Evolutionary conservation across 2,797 vertebrate species (phyloP), one percentile per base, ranked within the genome.

Genomic region (Halcyon smyrnensis): DNA sequence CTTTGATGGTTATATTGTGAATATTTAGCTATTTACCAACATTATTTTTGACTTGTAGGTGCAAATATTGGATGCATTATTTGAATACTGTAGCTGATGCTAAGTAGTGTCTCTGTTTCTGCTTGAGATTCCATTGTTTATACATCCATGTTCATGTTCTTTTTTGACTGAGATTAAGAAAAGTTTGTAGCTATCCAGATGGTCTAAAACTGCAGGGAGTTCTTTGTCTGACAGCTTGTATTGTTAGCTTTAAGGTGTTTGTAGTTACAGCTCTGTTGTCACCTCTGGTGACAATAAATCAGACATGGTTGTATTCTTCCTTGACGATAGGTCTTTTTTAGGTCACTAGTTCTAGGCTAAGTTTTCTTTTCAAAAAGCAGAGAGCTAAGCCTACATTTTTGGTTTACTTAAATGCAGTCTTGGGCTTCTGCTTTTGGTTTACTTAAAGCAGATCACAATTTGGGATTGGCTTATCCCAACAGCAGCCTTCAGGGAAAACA

Each of bases 181-280:
- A 92, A 86, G 68, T 93, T 94, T 67, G 37, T 82, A 95, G 54
- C 45, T 90, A 56, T 92, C 90, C 89, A 94, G 81, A 93, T 87
- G 95, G 79, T 93, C 80, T 92, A 81, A 87, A 95, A 82, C 88
- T 89, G 37, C 75, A 95, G 94, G 76, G 92, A 80, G 64, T 81
- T 96, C 67, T 95, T 92, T 81, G 81, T 83, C 87, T 89, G 78
- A 82, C 63, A 87, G 65, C 34, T 90, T 95, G 62, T 89, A 67
- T 65, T 82, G 63, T 64, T 90, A 76, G 60, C 67, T 91, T 97
- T 96, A 92, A 93, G 84, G 56, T 96, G 51, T 87, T 96, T 91
- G 86, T 80, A 81, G 46, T 90, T 94, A 89, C 64, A 93, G 51
- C 71, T 95, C 75, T 82, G 11, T 90, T 89, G 64, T 91, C 75